Percentiles rank a stretch among this genome's conserved stretches.
These are phyloP conservation scores for Nyctalus aviator DNA, from an alignment of 2,797 vertebrate species.

Conservation along the genomic window DNA sequence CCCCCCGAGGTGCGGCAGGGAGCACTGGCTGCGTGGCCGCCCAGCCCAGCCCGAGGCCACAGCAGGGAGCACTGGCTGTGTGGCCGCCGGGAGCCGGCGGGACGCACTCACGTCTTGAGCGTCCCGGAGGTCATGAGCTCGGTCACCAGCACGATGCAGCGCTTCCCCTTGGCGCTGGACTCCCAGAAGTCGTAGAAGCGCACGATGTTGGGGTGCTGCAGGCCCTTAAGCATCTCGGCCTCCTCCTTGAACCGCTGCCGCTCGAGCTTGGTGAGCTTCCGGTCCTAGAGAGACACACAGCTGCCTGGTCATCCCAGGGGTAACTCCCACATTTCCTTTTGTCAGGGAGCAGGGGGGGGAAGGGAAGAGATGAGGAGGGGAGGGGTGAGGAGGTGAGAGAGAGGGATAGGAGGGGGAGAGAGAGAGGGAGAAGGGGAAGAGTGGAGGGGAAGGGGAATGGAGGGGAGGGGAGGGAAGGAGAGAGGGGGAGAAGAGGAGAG, in stretches of 20 bases:
- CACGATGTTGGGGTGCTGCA: conserved; percentile 99
- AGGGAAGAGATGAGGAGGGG: no score
- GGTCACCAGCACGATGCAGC: conserved; percentile 97
- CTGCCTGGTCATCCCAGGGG: not conserved
- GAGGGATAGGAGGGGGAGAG: no score
- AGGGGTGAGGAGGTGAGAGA: no score
- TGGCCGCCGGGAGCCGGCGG: rapidly evolving
- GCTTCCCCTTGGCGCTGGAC: conserved; percentile 95
- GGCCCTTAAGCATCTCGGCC: conserved; percentile 98
- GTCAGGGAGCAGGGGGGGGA: not conserved
- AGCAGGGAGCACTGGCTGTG: no score
- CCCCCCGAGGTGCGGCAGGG: not conserved
- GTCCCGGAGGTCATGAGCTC: conserved; percentile 99
- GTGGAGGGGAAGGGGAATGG: no score
- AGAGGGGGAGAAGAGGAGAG: no score
- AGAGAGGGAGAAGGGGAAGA: no score
- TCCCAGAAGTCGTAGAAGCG: conserved; percentile 99
- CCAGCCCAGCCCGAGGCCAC: not conserved
- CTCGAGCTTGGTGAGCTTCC: conserved; percentile 97
- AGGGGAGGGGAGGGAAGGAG: no score
- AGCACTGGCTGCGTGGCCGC: no score
- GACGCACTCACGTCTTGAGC: conserved; percentile 95
- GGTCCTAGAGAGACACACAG: conserved; percentile 90
- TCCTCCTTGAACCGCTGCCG: conserved; percentile 98
- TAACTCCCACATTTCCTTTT: not conserved